These are phyloP conservation scores for Drosophila subpulchrella DNA, from an alignment of 1,140 invertebrate genomes.

Conservation along the genomic window DNA sequence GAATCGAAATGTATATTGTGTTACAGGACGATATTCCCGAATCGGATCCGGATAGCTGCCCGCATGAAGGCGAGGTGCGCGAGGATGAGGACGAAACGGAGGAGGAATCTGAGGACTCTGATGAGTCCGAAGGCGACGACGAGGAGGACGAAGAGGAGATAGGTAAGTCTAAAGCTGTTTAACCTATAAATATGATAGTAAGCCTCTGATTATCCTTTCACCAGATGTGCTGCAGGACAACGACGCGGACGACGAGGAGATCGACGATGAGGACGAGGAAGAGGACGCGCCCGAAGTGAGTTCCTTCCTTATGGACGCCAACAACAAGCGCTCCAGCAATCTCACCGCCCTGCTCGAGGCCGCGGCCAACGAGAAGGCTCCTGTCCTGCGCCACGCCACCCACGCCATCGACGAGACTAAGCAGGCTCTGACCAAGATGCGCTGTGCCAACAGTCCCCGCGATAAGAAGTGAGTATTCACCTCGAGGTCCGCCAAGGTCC, in stretches of 20 bases:
- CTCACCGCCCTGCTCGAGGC: constrained; percentile 76
- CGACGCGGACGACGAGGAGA: constrained; percentile 80
- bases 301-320: constrained; percentile 69
- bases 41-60: constrained; percentile 80
- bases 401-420: constrained; percentile 96
- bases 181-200: not conserved
- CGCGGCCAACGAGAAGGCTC: constrained; percentile 89
- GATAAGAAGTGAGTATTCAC: constrained; percentile 79
- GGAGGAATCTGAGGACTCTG: constrained; percentile 79
- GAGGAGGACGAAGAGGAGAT: constrained; percentile 83
- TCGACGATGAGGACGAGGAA: constrained; percentile 82
- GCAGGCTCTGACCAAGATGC: constrained; percentile 96
- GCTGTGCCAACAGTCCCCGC: constrained; percentile 90
- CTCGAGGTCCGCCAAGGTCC: not conserved
- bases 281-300: constrained; percentile 75
- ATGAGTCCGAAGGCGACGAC: constrained; percentile 78
- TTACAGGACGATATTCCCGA: constrained; percentile 80
- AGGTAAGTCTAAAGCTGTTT: constrained; percentile 32
- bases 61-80: constrained; percentile 66
- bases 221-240: constrained; percentile 77
- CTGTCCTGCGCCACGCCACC: constrained; percentile 81
- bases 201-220: not conserved
- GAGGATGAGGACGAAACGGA: constrained; percentile 75
- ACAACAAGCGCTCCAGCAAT: constrained; percentile 74
- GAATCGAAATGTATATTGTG: constrained; percentile 5